Conservation (phyloP, 2,888 invertebrate genomes). For the Lasioglossum marginatum region DNA sequence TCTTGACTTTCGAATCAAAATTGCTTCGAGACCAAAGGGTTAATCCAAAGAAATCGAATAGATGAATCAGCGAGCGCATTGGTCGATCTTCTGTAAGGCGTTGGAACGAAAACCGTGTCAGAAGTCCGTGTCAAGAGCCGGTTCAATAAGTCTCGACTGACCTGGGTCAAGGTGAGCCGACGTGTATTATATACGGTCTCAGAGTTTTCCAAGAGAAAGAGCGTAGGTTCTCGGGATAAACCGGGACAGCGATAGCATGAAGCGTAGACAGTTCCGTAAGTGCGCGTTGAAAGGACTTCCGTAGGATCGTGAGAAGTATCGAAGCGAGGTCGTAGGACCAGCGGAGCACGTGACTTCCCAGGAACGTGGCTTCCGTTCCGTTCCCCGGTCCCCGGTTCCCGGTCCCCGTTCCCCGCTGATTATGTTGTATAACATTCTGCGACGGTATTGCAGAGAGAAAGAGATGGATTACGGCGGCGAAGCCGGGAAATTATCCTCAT, state of each 20-base stretch:
- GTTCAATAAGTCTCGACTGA: conserved; percentile 43
- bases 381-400: conserved; percentile 3
- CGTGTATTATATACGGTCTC: conserved; percentile 28
- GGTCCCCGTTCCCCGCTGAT: conserved; percentile 30
- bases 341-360: conserved; percentile 68
- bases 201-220: conserved; percentile 31
- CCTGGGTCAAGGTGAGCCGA: conserved; percentile 65
- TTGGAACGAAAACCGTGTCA: conserved; percentile 21
- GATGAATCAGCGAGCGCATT: neutral
- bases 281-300: conserved; percentile 42
- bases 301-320: conserved; percentile 74
- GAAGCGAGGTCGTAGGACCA: conserved; percentile 72
- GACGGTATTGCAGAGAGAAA: neutral
- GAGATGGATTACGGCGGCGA: conserved; percentile 20
- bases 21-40: no score
- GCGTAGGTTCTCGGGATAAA: neutral
- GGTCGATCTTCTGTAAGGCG: conserved; percentile 21
- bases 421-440: conserved; percentile 20
- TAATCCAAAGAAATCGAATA: neutral
- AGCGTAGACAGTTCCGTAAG: conserved; percentile 17
- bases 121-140: conserved; percentile 32
- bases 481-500: conserved; percentile 47
- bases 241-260: conserved; percentile 11
- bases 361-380: conserved; percentile 58
- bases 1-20: no score